phyloP scores from a whole-genome alignment of 2,888 invertebrate genomes.

The Himalopsyche japonica region DNA sequence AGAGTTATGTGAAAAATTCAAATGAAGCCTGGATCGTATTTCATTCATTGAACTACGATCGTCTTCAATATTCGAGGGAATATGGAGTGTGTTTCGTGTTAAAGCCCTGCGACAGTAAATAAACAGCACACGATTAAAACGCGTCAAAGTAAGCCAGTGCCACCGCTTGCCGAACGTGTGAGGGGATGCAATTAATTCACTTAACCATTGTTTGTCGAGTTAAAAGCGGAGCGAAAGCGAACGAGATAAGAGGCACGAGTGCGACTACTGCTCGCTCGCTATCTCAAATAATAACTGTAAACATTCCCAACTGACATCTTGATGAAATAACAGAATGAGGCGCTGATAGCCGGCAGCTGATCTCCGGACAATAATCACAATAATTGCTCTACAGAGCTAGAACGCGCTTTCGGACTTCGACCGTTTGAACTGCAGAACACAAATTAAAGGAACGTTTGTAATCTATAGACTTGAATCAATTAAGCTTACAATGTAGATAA shows the following conservation, averaged over 20 bases:
- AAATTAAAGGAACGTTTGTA: no score
- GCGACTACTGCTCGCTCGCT: neutral
- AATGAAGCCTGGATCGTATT: no score
- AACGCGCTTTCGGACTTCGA: no score
- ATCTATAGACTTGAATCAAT: no score
- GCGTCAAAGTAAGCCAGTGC: neutral
- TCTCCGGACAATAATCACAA: neutral
- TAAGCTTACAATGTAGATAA: no score
- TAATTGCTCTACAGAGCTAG: no score
- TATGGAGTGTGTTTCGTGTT: neutral
- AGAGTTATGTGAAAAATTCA: no score
- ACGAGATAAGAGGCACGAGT: constrained; percentile 20
- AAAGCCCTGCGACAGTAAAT: neutral
- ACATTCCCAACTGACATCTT: constrained; percentile 31
- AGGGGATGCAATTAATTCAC: constrained; percentile 38
- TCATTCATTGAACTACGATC: no score
- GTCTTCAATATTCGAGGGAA: no score
- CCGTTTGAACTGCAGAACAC: no score
- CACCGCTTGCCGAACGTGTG: constrained; percentile 9
- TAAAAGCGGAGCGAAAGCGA: constrained; percentile 28
- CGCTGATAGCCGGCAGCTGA: neutral
- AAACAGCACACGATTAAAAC: neutral
- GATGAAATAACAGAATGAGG: constrained; percentile 31
- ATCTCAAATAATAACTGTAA: constrained; percentile 37
- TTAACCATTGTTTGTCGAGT: constrained; percentile 35